These are phyloP conservation scores for Astyanax mexicanus DNA, from an alignment of 2,797 vertebrate genomes.

Conservation along the genomic window DNA sequence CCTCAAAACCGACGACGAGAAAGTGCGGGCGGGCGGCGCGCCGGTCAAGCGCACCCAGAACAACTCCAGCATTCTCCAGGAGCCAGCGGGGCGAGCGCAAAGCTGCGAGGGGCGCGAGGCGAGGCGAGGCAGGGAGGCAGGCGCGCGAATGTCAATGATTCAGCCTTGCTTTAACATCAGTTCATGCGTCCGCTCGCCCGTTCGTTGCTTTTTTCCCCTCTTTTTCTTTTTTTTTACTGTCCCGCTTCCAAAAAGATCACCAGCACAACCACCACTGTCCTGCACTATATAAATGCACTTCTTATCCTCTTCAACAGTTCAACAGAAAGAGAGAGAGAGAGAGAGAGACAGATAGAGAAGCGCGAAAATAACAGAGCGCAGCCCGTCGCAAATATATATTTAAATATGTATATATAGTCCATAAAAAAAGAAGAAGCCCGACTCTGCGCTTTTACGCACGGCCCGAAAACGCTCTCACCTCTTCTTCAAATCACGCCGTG, in stretches of 20 bases:
- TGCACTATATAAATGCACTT: conserved; percentile 38
- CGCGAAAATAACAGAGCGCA: neutral
- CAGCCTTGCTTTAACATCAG: conserved; percentile 39
- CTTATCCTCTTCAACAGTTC: conserved; percentile 45
- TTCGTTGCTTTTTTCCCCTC: neutral
- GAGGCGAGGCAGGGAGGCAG: no score
- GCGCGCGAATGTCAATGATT: conserved; percentile 23
- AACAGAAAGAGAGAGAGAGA: no score
- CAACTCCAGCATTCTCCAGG: conserved; percentile 66
- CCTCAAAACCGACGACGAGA: conserved; percentile 31
- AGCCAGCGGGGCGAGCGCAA: conserved; percentile 45
- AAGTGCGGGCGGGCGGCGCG: conserved; percentile 41
- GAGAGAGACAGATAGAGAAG: no score
- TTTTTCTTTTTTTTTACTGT: neutral
- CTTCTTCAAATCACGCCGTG: conserved; percentile 34
- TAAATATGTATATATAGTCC: no score
- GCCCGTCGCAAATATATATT: no score
- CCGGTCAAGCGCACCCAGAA: conserved; percentile 45
- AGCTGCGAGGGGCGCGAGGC: conserved; percentile 24
- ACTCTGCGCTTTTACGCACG: conserved; percentile 49
- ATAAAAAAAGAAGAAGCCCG: conserved; percentile 26
- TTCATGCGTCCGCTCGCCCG: conserved; percentile 33
- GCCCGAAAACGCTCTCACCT: conserved; percentile 22
- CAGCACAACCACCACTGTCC: no score
- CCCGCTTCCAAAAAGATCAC: no score